phyloP scores from a whole-genome alignment of 2,113 vertebrate species.

The Gymnorhina tibicen region DNA sequence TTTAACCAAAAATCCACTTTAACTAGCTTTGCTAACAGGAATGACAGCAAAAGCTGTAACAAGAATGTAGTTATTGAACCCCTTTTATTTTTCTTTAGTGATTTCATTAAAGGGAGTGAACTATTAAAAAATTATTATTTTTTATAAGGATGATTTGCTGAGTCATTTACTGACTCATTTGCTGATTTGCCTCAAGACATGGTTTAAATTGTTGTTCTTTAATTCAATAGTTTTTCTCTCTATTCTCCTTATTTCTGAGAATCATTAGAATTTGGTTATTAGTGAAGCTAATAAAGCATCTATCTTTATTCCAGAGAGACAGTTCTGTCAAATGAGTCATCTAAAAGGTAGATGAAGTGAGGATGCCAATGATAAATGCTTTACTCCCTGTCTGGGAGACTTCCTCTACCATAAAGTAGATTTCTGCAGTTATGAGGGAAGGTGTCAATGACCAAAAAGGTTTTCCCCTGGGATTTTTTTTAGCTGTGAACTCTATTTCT shows the following conservation, averaged over 20 bases:
- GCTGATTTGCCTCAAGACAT: neutral
- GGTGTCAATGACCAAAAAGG: neutral
- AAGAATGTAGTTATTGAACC: neutral
- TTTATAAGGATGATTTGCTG: neutral
- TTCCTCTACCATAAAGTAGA: neutral
- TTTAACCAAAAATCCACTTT: neutral
- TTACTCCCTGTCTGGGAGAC: neutral
- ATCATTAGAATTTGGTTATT: neutral
- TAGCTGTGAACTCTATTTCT: neutral
- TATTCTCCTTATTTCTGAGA: neutral
- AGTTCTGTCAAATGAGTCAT: neutral
- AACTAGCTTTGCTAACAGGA: neutral
- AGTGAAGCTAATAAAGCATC: neutral
- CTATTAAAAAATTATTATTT: neutral
- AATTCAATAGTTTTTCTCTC: neutral
- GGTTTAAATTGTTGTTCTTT: neutral
- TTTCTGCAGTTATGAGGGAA: neutral
- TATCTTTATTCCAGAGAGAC: neutral
- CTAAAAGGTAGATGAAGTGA: neutral
- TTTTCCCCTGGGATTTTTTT: neutral
- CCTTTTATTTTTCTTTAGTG: neutral
- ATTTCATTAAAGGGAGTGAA: neutral
- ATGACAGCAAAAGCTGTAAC: neutral
- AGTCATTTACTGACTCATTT: neutral
- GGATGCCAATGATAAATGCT: neutral